Evolutionary conservation across 2,113 vertebrate genomes (phyloP), one percentile per base, ranked within the genome.

Genomic region (Notechis scutatus): DNA sequence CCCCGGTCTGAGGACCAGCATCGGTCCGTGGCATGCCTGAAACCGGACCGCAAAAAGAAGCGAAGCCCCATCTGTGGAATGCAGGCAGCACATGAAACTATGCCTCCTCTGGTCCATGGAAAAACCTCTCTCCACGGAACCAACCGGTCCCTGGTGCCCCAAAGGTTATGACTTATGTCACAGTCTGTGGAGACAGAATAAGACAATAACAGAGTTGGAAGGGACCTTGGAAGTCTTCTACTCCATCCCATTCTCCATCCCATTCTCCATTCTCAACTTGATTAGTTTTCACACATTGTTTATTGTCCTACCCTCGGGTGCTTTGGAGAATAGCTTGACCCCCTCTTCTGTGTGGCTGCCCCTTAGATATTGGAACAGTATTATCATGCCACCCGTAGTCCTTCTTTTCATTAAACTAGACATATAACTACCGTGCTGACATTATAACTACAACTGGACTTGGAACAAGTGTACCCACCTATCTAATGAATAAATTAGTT

Each of bases 61-160:
- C 1, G 0, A 26, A 61, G 24, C 24, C 59, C 3, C 59, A 61
- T 61, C 23, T 1, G 0, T 0, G 24, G 9, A 1, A 26, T 61
- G 8, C 23, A 61, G 8, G 9, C 24, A 26, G 24, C 24, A 11
- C 24, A 3, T 11, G 24, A 61, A 61, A 61, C 59, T 9, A 61
- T 1, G 24, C 59, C 59, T 24, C 8, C 3, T 26, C 24, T 3
- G 3, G 59, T 61, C 59, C 59, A 29, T 26, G 59, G 24, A 61
- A 61, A 61, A 10, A 11, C 59, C 3, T 61, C 59, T 61, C 9
- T 61, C 59, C 57, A 59, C 0, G 0, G 56, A 57, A 57, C 23
- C 8, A 23, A 57, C 23, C 3, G 9, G 8, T 59, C 24, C 59
- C 24, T 61, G 59, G 24, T 26, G 59, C 59, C 24, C 59, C 26